These are phyloP conservation scores for Oeneis ivallda DNA, from an alignment of 2,888 invertebrate species.

Conservation along the genomic window DNA sequence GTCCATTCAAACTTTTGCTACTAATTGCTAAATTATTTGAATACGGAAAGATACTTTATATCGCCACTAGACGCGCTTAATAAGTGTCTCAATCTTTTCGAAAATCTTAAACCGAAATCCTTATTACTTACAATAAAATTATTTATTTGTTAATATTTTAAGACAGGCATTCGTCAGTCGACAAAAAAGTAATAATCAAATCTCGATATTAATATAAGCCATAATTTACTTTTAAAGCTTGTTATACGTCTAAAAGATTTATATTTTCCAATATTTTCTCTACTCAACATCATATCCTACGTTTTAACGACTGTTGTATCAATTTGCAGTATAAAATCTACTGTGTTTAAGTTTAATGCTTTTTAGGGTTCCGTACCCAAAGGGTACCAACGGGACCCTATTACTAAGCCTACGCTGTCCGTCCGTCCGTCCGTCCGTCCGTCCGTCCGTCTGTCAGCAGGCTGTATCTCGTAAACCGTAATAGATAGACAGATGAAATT, in stretches of 20 bases:
- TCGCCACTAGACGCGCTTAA: background rate
- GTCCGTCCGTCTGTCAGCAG: too few species aligned
- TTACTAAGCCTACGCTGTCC: too few species aligned
- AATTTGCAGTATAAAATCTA: conserved; percentile 17
- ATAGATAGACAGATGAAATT: too few species aligned
- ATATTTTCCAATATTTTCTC: conserved; percentile 12
- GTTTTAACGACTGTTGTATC: conserved; percentile 15
- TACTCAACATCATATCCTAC: conserved; percentile 3
- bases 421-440: too few species aligned
- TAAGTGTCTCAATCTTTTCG: background rate
- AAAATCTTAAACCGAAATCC: too few species aligned
- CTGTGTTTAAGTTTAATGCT: conserved; percentile 6
- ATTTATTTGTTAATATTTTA: too few species aligned
- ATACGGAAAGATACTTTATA: background rate
- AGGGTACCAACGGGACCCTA: too few species aligned
- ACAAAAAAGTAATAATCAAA: background rate
- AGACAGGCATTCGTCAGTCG: background rate
- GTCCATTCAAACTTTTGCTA: background rate
- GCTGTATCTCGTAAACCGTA: too few species aligned
- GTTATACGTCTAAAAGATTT: background rate
- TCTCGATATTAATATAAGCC: background rate
- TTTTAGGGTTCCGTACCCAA: too few species aligned
- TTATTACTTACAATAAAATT: too few species aligned
- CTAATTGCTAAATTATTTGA: background rate
- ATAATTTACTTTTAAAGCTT: conserved; percentile 16